These are phyloP conservation scores for Tetrao urogallus DNA, from an alignment of 2,113 vertebrate species.

Conservation along the genomic window DNA sequence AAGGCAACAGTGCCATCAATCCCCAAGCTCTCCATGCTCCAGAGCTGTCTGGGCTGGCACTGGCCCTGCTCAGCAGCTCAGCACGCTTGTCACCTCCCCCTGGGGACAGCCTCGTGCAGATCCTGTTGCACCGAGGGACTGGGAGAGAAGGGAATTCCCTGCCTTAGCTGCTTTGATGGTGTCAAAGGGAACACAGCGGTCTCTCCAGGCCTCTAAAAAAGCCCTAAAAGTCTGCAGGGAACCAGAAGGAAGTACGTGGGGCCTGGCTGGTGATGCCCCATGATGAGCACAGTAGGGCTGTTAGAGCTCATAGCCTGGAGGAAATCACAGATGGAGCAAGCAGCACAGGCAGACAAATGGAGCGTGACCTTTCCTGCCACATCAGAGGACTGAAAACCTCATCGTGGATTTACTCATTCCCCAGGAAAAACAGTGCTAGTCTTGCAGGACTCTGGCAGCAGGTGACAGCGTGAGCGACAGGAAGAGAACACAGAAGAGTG, in stretches of 20 bases:
- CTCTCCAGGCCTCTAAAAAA: background rate
- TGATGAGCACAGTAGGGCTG: background rate
- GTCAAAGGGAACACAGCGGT: background rate
- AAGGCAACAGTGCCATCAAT: background rate
- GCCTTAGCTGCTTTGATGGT: background rate
- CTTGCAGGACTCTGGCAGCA: background rate
- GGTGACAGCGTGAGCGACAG: background rate
- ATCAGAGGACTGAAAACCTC: background rate
- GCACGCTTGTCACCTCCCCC: background rate
- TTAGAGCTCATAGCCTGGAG: background rate
- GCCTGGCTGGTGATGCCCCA: background rate
- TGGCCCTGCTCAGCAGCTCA: background rate
- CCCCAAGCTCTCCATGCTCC: fast-evolving
- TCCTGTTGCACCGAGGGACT: background rate
- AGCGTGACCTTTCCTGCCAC: background rate
- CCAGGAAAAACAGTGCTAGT: background rate
- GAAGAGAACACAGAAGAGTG: background rate
- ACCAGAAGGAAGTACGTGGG: background rate
- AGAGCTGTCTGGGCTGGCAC: background rate
- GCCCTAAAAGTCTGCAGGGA: background rate
- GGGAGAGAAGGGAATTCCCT: background rate
- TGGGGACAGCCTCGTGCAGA: background rate
- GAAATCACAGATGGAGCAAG: background rate
- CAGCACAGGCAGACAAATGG: background rate
- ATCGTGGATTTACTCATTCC: background rate